Conservation (phyloP, 2,113 vertebrate genomes). For the Serinus canaria region DNA sequence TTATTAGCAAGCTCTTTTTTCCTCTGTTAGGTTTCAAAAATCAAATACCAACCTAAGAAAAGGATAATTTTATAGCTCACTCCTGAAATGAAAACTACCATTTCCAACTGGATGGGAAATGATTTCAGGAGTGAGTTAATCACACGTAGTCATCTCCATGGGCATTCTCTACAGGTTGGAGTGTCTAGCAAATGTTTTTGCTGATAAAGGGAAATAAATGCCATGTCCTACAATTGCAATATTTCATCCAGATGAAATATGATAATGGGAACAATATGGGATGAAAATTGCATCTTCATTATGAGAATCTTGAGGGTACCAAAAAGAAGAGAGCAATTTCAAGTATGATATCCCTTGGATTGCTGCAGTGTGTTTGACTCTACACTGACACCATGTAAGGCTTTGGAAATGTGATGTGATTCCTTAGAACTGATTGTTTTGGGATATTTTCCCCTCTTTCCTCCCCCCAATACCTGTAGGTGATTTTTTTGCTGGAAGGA, state of each 20-base stretch:
- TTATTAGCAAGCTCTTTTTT: neutral
- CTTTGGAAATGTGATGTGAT: neutral
- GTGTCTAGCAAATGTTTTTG: neutral
- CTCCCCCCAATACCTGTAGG: rapidly evolving
- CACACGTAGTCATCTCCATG: neutral
- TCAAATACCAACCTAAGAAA: neutral
- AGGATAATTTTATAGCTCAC: neutral
- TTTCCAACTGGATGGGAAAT: neutral
- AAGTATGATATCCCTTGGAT: neutral
- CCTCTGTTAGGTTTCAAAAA: neutral
- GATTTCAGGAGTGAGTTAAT: neutral
- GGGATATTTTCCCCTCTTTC: neutral
- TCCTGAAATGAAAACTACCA: neutral
- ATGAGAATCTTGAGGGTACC: neutral
- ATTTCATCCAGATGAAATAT: neutral
- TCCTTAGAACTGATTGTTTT: neutral
- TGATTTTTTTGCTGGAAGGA: neutral
- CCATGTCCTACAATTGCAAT: neutral
- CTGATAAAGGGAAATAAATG: neutral
- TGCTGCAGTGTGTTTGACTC: neutral
- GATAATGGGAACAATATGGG: neutral
- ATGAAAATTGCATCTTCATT: neutral
- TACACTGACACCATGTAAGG: neutral
- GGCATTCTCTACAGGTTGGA: neutral
- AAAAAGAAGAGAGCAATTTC: neutral